A percentile compares a stretch with the other conserved stretches of the same genome.
phyloP scores from a whole-genome alignment of 2,888 invertebrate genomes.

The Hetaerina titia region DNA sequence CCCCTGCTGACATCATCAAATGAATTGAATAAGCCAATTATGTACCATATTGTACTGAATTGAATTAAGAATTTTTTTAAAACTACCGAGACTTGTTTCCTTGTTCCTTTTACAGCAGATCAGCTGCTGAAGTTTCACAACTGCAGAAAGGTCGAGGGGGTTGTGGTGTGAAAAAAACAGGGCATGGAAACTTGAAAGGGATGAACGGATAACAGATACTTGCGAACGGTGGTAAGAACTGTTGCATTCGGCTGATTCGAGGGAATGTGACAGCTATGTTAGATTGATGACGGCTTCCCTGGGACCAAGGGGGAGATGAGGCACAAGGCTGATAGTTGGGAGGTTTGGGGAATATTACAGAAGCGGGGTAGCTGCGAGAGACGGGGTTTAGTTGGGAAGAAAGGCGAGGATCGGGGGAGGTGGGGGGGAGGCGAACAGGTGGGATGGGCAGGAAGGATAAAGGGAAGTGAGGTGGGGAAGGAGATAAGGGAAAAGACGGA shows the following conservation, averaged over 20 bases:
- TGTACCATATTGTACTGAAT: too few species aligned
- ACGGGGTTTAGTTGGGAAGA: background rate
- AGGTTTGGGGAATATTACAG: too few species aligned
- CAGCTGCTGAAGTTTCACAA: too few species aligned
- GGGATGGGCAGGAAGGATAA: background rate
- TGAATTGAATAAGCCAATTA: too few species aligned
- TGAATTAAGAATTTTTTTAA: too few species aligned
- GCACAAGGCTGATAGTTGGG: background rate
- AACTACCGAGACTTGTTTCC: too few species aligned
- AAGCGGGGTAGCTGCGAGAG: background rate
- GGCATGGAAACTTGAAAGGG: background rate
- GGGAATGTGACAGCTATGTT: conserved; percentile 14
- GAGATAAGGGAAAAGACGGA: conserved; percentile 10
- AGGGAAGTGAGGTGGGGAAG: background rate
- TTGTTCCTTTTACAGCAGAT: background rate
- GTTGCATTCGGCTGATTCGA: conserved; percentile 35
- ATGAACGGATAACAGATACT: conserved; percentile 2
- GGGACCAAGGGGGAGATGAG: background rate
- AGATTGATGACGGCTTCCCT: conserved; percentile 15
- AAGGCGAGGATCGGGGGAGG: background rate
- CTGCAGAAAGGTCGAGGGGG: background rate
- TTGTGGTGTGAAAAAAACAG: background rate
- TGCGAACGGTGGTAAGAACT: conserved; percentile 15
- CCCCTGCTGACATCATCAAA: too few species aligned
- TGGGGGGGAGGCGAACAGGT: background rate